Evolutionary conservation across 2,888 invertebrate genomes (phyloP), one percentile per base, ranked within the genome.

Genomic region (Gortyna flavago): DNA sequence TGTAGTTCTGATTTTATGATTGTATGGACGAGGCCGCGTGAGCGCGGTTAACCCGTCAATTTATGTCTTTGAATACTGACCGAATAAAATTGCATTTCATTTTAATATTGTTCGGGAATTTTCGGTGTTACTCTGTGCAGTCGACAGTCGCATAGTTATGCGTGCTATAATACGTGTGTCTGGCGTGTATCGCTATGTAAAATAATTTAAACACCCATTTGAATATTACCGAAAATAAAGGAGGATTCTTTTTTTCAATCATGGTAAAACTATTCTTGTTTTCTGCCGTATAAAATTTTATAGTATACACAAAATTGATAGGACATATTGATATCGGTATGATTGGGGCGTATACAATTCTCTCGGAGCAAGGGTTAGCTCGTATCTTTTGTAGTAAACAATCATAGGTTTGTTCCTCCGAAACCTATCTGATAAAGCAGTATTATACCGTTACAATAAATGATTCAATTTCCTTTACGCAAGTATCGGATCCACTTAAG

Each of bases 391-490:
- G 90, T 89, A 91, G 91, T 92, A 93, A 94, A 94, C 93, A 94
- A 94, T 90, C 92, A 92, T 92, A 91, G 90, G 91, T 93, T 93
- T 93, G 94, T 94, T 93, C 93, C 93, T 93, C 93, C 90, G 90
- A 95, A 95, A 95, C 92, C 93, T 93, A 95, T 95, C 95, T 94
- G 94, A 95, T 95, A 95, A 95, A 95, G 92, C 94, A 93, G 94
- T 94, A 95, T 95, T 94, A 94, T 93, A 89, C 93, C 92, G 92
- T 96, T 95, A 95, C 95, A 96, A 95, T 96, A 96, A 96, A 95
- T 95, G 96, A 96, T 96, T 96, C 96, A 96, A 96, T 96, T 96
- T 95, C 94, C 95, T 95, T 92, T 94, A 95, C 95, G 94, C 94
- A 95, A 95, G 94, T 95, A 95, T 95, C 95, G 93, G 93, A 95